A percentile compares a stretch with the other conserved stretches of the same genome.
These are phyloP conservation scores for Lepilemur septentrionalis DNA, from an alignment of 2,797 vertebrate genomes.

Conservation along the genomic window DNA sequence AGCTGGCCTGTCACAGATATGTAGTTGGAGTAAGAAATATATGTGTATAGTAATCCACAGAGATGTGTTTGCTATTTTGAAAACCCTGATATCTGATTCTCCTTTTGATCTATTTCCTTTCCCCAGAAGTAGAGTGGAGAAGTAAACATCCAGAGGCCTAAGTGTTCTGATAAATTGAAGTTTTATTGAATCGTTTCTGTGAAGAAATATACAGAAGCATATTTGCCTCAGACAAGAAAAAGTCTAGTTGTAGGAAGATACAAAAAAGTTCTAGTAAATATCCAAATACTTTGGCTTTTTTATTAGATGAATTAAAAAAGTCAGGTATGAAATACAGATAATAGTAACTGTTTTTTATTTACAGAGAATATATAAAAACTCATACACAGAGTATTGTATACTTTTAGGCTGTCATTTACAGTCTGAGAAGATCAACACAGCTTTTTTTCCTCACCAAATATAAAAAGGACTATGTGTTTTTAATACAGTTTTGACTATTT, in stretches of 20 bases:
- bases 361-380: slow-evolving; percentile 77
- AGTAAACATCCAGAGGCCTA: background rate
- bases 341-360: slow-evolving; percentile 65
- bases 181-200: background rate
- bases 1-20: background rate
- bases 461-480: slow-evolving; percentile 61
- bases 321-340: slow-evolving; percentile 26
- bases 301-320: slow-evolving; percentile 24
- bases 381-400: slow-evolving; percentile 50
- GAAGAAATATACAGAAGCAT: slow-evolving; percentile 52
- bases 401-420: slow-evolving; percentile 72
- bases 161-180: background rate
- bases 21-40: background rate
- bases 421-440: slow-evolving; percentile 73
- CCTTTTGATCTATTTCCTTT: background rate
- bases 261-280: slow-evolving; percentile 42
- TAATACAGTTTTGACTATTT: slow-evolving; percentile 71
- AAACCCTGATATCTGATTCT: background rate
- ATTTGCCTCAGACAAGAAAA: slow-evolving; percentile 52
- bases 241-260: background rate
- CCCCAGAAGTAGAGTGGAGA: background rate
- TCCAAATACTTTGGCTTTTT: slow-evolving; percentile 72
- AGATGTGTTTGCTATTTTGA: background rate
- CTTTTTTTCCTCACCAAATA: slow-evolving; percentile 79
- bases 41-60: background rate